Percentiles rank a stretch among this genome's conserved stretches.
These are phyloP conservation scores for Tipula unca DNA, from an alignment of 2,888 invertebrate genomes.

Conservation along the genomic window DNA sequence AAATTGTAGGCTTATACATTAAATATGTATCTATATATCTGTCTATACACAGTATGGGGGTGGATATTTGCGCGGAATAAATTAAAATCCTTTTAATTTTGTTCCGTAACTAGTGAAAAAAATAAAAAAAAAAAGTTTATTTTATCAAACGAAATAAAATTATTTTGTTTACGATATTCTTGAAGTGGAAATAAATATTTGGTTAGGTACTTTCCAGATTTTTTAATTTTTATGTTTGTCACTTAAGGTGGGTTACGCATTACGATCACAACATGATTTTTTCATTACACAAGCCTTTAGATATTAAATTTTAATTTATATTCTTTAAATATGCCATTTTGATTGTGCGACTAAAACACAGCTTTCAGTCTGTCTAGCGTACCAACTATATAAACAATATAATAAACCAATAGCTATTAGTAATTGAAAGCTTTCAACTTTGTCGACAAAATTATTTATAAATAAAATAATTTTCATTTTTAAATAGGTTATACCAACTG, in stretches of 20 bases:
- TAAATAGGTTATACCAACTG: too few relatives aligned
- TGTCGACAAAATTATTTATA: too few relatives aligned
- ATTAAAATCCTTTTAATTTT: neutral
- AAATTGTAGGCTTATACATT: neutral
- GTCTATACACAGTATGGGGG: neutral
- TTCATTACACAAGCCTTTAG: neutral
- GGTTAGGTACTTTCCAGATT: neutral
- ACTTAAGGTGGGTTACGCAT: neutral
- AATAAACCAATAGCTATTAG: too few relatives aligned
- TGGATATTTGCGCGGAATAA: neutral
- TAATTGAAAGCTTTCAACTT: too few relatives aligned
- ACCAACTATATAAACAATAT: too few relatives aligned
- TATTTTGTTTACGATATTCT: neutral
- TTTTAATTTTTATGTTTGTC: too few relatives aligned
- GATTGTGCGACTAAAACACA: too few relatives aligned
- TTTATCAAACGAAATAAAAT: neutral
- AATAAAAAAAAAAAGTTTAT: neutral
- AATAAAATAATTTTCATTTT: too few relatives aligned
- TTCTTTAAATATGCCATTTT: neutral
- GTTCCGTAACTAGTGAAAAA: neutral
- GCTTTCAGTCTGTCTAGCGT: too few relatives aligned
- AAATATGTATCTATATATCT: neutral
- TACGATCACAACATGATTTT: neutral
- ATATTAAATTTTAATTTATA: neutral
- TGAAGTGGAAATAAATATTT: neutral